phyloP scores from a whole-genome alignment of 2,888 invertebrate species.

The Melanchra persicariae region DNA sequence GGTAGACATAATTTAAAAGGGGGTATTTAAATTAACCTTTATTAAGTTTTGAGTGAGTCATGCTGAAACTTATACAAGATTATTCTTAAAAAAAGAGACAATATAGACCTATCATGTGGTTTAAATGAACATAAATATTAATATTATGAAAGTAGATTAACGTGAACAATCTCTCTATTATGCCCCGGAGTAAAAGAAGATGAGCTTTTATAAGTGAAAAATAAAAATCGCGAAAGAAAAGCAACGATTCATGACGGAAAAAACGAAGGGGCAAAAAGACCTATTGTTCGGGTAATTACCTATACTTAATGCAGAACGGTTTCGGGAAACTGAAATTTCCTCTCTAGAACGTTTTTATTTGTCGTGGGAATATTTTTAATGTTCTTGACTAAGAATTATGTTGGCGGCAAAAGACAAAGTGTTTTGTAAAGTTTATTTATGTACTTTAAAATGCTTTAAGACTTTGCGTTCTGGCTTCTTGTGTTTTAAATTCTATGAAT shows the following conservation, averaged over 20 bases:
- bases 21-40: too few species aligned
- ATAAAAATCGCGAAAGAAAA: conserved; percentile 14
- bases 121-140: not conserved
- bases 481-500: conserved; percentile 40
- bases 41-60: too few species aligned
- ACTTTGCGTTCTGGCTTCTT: conserved; percentile 29
- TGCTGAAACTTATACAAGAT: too few species aligned
- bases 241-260: conserved; percentile 41
- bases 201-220: conserved; percentile 27
- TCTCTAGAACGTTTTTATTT: conserved; percentile 54
- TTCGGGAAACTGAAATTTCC: conserved; percentile 65
- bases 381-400: conserved; percentile 40
- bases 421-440: conserved; percentile 47
- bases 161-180: conserved; percentile 1
- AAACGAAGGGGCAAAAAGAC: conserved; percentile 36
- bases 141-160: not conserved
- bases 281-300: conserved; percentile 72
- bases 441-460: conserved; percentile 42
- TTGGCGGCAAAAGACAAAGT: conserved; percentile 38
- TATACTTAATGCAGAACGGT: conserved; percentile 67
- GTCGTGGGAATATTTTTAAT: conserved; percentile 54
- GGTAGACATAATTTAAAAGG: too few species aligned
- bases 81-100: too few species aligned
- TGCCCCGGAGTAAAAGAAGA: conserved; percentile 10
- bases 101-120: not conserved